Percentiles rank a stretch among this genome's conserved stretches.
phyloP scores from a whole-genome alignment of 1,140 invertebrate species.

The Melanaphis sacchari region DNA sequence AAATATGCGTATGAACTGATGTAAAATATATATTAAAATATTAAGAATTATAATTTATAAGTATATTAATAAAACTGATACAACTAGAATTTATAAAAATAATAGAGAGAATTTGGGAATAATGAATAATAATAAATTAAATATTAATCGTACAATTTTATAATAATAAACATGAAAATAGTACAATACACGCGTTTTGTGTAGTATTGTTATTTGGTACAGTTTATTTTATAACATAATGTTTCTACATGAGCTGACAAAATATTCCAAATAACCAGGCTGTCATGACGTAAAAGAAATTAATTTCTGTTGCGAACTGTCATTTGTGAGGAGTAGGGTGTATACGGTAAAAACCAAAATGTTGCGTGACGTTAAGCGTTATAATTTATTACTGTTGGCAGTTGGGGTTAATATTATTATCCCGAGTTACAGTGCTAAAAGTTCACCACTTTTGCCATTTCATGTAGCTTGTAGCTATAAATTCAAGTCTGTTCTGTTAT shows the following conservation, averaged over 20 bases:
- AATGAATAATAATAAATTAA: background rate
- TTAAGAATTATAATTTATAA: background rate
- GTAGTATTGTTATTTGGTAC: background rate
- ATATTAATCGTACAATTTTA: too few species aligned
- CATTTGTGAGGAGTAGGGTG: background rate
- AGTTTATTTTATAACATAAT: slow-evolving; percentile 11
- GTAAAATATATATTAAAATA: background rate
- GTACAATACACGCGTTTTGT: background rate
- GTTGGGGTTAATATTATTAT: slow-evolving; percentile 46
- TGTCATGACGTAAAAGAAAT: slow-evolving; percentile 2
- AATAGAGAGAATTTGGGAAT: background rate
- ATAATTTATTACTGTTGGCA: slow-evolving; percentile 52
- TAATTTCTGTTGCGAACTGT: slow-evolving; percentile 19
- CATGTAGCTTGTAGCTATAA: background rate
- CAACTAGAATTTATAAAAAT: background rate
- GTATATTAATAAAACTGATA: background rate
- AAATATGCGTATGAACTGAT: background rate
- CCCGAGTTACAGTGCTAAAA: slow-evolving; percentile 25
- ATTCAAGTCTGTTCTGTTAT: background rate
- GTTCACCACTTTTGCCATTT: slow-evolving; percentile 38
- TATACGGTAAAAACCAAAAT: slow-evolving; percentile 27
- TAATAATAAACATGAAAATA: background rate
- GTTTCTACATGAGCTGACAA: background rate
- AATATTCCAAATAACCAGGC: background rate
- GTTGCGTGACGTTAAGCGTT: slow-evolving; percentile 42